Conservation (phyloP, 2,113 vertebrate species). For the Toxotes chatareus region DNA sequence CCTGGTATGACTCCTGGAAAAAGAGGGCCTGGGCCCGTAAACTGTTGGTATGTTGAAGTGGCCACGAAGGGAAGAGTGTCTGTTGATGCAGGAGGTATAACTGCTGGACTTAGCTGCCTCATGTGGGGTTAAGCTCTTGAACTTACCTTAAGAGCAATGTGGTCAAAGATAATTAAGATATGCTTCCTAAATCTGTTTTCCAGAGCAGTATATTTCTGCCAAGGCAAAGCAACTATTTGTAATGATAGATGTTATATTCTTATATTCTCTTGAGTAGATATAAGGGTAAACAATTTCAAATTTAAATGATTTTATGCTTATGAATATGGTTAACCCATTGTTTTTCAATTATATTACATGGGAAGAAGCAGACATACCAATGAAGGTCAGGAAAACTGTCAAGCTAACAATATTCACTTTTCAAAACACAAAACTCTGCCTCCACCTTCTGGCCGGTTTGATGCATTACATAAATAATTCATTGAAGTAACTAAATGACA, state of each 20-base stretch:
- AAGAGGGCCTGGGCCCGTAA: constrained; percentile 51
- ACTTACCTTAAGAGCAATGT: constrained; percentile 6
- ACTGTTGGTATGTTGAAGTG: constrained; percentile 59
- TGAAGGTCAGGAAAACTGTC: background rate
- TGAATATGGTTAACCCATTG: background rate
- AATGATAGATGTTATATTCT: background rate
- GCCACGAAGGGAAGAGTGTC: constrained; percentile 16
- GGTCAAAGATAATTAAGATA: constrained; percentile 10
- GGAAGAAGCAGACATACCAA: background rate
- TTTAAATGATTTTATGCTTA: background rate
- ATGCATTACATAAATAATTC: constrained; percentile 15
- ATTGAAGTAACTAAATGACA: background rate
- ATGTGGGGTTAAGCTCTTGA: constrained; percentile 12
- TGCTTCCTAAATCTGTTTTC: background rate
- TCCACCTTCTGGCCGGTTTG: constrained; percentile 64
- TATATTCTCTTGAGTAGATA: background rate
- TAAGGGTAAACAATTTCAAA: background rate
- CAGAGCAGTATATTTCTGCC: background rate
- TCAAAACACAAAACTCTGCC: constrained; percentile 43
- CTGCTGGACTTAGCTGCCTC: constrained; percentile 11
- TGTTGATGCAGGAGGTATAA: constrained; percentile 36
- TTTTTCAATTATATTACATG: background rate
- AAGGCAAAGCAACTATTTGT: background rate
- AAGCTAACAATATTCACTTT: background rate
- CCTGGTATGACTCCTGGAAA: constrained; percentile 61